Base-by-base conservation (phyloP, 2,888 invertebrate species). In the Drosophila fulvimacula region DNA sequence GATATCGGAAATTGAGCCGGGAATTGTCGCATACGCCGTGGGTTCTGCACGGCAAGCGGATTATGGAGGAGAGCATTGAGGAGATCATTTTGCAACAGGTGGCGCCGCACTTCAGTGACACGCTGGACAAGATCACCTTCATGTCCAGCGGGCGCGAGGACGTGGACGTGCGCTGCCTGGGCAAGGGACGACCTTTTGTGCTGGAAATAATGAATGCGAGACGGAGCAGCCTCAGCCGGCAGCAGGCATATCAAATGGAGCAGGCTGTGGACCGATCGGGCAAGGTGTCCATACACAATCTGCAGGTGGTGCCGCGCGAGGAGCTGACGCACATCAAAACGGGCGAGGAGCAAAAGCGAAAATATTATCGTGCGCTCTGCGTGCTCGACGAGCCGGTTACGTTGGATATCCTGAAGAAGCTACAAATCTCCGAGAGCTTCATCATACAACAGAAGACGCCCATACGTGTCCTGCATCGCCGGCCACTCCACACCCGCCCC, bases 71-170 rank as follows among this genome's bases (percentile, higher is more conserved):
- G n/a, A 98, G 98, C 0, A 96, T 99, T 1, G 97, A 98, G 92
- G 98, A 99, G 93, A 94, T 97, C 69, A 96, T 99, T 71, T 95
- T 95, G 87, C 94, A 94, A 59, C 94, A 94, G 10, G 93, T 98
- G 19, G 93, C 94, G 0, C 92, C 94, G 21, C 90, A 94, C 27
- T 95, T 95, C 55, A 90, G 90, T 10, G 88, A 89, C 6, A 76
- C 83, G 1, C 73, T 74, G 2, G 76, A 87, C 2, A 91, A 90
- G 32, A 92, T 95, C n/a, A 96, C 96, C 90, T 97, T 99, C 93
- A 95, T 96, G 79, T 95, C 98, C 3, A 98, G 98, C 58, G 99
- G 99, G 0, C 94, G 99, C 41, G 99, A 99, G 93, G 99, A 99
- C 93, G 97, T 98, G 0, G 99, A 99, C 93, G 99, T 99, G 0